phyloP scores from a whole-genome alignment of 2,113 vertebrate species.

The Porphyrio hochstetteri region DNA sequence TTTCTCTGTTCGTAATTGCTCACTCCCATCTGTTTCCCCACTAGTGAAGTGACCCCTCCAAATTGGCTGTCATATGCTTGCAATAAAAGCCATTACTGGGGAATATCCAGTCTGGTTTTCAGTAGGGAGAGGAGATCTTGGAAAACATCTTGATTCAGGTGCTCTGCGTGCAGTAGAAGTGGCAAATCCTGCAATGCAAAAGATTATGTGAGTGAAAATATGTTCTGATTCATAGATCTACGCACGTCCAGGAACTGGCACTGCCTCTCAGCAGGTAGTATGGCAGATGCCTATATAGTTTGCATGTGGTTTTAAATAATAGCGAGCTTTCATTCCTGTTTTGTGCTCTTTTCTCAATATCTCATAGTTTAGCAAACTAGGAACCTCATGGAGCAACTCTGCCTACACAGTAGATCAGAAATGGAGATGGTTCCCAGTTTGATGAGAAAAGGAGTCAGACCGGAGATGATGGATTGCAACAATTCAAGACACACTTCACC shows the following conservation, averaged over 20 bases:
- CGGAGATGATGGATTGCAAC: not conserved
- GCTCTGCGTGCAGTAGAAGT: not conserved
- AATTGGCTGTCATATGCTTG: not conserved
- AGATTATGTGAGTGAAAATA: not conserved
- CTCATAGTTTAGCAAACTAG: not conserved
- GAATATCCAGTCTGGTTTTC: not conserved
- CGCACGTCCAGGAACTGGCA: not conserved
- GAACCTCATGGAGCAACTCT: not conserved
- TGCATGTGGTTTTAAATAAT: not conserved
- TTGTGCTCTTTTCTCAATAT: not conserved
- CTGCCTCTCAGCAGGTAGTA: not conserved
- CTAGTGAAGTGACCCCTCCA: not conserved
- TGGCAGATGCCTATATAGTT: fast-evolving
- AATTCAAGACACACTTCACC: not conserved
- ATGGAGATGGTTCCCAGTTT: not conserved
- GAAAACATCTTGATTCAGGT: not conserved
- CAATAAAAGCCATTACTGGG: not conserved
- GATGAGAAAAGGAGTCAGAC: not conserved
- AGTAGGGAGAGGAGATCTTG: not conserved
- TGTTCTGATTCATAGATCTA: not conserved
- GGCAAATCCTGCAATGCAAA: not conserved
- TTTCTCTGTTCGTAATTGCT: not conserved
- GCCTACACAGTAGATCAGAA: not conserved
- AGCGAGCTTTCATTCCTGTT: not conserved
- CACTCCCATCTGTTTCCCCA: not conserved